These are phyloP conservation scores for Pangasianodon gigas DNA, from an alignment of 2,113 vertebrate genomes.

Conservation along the genomic window DNA sequence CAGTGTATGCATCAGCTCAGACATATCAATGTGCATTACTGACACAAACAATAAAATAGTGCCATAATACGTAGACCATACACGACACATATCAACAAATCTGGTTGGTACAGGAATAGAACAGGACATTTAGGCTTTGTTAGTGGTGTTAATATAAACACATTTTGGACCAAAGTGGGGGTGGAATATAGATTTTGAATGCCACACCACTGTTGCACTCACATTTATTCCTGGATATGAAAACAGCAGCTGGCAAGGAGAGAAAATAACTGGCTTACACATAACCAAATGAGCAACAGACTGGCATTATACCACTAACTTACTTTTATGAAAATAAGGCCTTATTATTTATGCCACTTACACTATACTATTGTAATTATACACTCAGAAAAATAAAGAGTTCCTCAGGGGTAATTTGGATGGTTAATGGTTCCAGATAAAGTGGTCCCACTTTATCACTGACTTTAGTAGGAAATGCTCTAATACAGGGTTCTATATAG, in stretches of 20 bases:
- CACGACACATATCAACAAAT: not conserved
- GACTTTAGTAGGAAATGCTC: not conserved
- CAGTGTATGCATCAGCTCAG: not conserved
- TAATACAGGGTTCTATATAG: not conserved
- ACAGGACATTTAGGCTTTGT: not conserved
- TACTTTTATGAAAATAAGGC: not conserved
- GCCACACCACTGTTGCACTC: not conserved
- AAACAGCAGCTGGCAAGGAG: not conserved
- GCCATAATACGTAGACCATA: not conserved
- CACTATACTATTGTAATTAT: not conserved
- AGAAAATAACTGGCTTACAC: not conserved
- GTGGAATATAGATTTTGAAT: not conserved
- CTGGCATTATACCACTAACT: slow-evolving; percentile 12
- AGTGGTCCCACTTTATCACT: not conserved
- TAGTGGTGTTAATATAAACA: not conserved
- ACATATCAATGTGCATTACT: not conserved
- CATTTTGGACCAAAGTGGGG: not conserved
- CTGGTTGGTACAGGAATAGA: not conserved
- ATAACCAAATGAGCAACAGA: slow-evolving; percentile 6
- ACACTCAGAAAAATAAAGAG: not conserved
- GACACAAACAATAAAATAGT: not conserved
- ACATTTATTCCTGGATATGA: not conserved
- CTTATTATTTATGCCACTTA: not conserved
- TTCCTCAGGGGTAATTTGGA: not conserved
- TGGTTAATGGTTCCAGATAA: not conserved